phyloP scores from a whole-genome alignment of 2,888 invertebrate genomes.

The Synanthedon tipuliformis region DNA sequence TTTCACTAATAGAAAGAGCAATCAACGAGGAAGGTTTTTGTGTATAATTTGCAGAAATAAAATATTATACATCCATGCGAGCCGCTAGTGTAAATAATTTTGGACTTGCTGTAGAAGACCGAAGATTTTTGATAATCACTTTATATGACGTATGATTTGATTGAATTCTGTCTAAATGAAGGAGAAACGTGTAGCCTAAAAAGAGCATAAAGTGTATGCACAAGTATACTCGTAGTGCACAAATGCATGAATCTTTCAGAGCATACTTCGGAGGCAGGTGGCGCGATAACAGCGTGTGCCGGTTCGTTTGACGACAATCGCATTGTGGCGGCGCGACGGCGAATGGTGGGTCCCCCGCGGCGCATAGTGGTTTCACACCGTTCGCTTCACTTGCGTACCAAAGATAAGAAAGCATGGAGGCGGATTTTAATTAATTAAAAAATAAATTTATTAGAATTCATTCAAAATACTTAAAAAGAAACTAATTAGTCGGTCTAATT shows the following conservation, averaged over 20 bases:
- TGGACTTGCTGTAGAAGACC: too few relatives aligned
- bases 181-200: conserved; percentile 3
- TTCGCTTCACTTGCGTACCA: conserved; percentile 13
- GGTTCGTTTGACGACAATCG: conserved; percentile 65
- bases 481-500: too few relatives aligned
- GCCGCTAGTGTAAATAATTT: too few relatives aligned
- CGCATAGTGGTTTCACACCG: conserved; percentile 13
- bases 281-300: conserved; percentile 35
- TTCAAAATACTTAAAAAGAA: too few relatives aligned
- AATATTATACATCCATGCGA: too few relatives aligned
- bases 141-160: too few relatives aligned
- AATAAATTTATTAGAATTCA: too few relatives aligned
- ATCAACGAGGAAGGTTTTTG: too few relatives aligned
- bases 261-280: conserved; percentile 39
- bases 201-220: not conserved
- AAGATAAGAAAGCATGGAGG: conserved; percentile 10
- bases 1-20: too few relatives aligned
- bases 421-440: conserved; percentile 1
- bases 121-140: too few relatives aligned
- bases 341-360: conserved; percentile 17
- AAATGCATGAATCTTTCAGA: conserved; percentile 1
- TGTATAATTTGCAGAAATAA: too few relatives aligned
- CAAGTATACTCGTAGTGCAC: not conserved
- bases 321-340: conserved; percentile 28
- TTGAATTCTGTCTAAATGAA: not conserved